Percentiles rank a stretch among this genome's conserved stretches.
phyloP scores from a whole-genome alignment of 2,113 vertebrate species.

The Probosciger aterrimus region DNA sequence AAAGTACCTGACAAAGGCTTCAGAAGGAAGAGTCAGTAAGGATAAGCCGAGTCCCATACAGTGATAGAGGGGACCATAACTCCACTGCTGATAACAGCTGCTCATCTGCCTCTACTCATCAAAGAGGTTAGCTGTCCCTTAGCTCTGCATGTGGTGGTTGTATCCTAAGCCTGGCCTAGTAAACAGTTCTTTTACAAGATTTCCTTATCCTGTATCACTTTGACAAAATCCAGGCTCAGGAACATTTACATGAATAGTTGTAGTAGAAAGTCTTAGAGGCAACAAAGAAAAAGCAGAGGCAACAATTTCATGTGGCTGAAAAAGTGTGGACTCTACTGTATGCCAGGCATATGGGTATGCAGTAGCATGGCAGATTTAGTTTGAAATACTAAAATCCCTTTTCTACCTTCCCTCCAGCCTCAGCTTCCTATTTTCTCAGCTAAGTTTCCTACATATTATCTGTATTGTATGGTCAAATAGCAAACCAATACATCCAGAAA shows the following conservation, averaged over 20 bases:
- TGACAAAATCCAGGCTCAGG: not conserved
- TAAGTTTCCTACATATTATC: not conserved
- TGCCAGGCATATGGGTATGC: not conserved
- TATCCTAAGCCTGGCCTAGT: not conserved
- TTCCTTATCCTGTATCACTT: not conserved
- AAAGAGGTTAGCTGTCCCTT: not conserved
- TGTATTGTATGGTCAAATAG: not conserved
- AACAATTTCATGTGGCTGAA: fast-evolving
- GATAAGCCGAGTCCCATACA: not conserved
- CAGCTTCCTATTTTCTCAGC: not conserved
- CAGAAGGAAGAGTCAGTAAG: not conserved
- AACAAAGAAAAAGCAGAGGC: not conserved
- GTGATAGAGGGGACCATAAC: not conserved
- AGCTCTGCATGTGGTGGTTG: not conserved
- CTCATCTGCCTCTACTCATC: not conserved
- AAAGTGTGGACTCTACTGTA: not conserved
- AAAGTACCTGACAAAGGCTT: not conserved
- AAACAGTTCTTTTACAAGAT: not conserved
- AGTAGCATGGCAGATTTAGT: not conserved
- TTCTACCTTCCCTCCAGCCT: not conserved
- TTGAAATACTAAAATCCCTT: not conserved
- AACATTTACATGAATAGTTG: not conserved
- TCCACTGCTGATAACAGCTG: not conserved
- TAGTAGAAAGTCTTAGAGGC: not conserved
- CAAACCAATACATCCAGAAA: not conserved